phyloP scores from a whole-genome alignment of 2,113 vertebrate species.

The Geothlypis trichas region DNA sequence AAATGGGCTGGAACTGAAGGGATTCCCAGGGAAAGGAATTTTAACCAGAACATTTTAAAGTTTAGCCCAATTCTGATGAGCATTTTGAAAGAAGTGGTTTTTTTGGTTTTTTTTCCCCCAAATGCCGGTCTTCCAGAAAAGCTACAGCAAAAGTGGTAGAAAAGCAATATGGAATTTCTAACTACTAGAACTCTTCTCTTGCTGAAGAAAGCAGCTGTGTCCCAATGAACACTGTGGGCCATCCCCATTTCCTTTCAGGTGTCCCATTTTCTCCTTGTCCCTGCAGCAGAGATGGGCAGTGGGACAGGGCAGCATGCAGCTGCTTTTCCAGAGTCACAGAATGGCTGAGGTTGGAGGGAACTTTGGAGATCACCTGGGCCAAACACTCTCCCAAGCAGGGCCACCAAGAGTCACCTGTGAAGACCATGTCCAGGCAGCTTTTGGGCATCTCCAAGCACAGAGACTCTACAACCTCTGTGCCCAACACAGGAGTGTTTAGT shows the following conservation, averaged over 20 bases:
- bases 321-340: not conserved
- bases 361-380: not conserved
- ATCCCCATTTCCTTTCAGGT: not conserved
- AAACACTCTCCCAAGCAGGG: not conserved
- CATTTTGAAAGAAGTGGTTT: not conserved
- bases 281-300: not conserved
- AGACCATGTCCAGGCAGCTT: rapidly evolving
- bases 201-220: not conserved
- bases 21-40: not conserved
- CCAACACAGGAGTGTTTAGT: not conserved
- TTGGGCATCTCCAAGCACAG: not conserved
- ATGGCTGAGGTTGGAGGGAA: not conserved
- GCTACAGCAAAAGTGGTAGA: not conserved
- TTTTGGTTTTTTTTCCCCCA: not conserved
- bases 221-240: not conserved
- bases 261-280: not conserved
- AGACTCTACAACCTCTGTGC: not conserved
- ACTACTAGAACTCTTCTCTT: not conserved
- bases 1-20: not conserved
- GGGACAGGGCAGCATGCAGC: not conserved
- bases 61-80: not conserved
- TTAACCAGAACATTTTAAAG: not conserved
- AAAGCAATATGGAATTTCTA: not conserved
- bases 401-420: not conserved
- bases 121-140: not conserved